Percentiles rank a stretch among this genome's conserved stretches.
Conservation (phyloP, 2,797 vertebrate genomes). For the Chanos chanos region DNA sequence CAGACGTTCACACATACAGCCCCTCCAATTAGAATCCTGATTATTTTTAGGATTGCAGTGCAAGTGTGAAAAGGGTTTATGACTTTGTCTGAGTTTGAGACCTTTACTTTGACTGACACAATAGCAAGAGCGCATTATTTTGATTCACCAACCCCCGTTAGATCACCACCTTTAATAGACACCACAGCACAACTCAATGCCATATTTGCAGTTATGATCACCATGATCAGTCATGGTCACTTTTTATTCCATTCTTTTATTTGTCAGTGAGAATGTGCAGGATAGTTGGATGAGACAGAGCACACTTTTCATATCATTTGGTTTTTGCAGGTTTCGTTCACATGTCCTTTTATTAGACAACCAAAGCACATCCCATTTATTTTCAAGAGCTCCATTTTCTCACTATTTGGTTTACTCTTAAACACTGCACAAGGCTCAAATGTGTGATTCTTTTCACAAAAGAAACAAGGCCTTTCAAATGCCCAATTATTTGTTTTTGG, state of each 20-base stretch:
- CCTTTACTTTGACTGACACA: no score
- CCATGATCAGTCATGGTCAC: no score
- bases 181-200: not conserved
- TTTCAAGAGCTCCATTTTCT: slow-evolving; percentile 1
- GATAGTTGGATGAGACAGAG: slow-evolving; percentile 2
- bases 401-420: not conserved
- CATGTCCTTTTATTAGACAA: not conserved
- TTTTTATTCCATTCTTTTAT: not conserved
- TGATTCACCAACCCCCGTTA: not conserved
- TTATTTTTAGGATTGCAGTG: no score
- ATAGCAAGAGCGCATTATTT: not conserved
- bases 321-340: not conserved
- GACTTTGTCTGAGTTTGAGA: no score
- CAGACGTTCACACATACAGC: no score
- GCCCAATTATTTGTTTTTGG: no score
- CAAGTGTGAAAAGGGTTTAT: no score
- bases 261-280: not conserved
- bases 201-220: not conserved
- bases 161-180: not conserved
- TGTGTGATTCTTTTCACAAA: not conserved
- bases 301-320: slow-evolving; percentile 8
- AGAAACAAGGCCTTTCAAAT: no score
- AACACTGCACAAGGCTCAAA: not conserved
- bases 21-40: no score
- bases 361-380: not conserved